Conservation (phyloP, 2,888 invertebrate genomes). For the Sphaerophoria rueppellii region DNA sequence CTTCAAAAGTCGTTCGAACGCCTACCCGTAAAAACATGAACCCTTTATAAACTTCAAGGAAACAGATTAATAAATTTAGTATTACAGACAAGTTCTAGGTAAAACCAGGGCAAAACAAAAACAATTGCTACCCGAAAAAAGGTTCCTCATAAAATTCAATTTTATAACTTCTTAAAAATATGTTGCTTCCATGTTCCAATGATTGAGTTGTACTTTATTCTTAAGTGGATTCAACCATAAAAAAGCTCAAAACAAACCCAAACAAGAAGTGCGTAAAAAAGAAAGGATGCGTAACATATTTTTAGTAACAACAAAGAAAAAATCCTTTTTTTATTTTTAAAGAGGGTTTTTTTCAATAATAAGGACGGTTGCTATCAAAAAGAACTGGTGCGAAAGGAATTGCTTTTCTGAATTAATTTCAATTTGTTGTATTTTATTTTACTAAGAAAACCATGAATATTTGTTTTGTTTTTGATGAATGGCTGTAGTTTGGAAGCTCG, state of each 20-base stretch:
- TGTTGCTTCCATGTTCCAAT: not conserved
- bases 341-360: not conserved
- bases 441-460: too few species aligned
- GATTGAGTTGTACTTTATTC: not conserved
- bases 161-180: conserved; percentile 10
- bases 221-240: not conserved
- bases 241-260: not conserved
- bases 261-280: not conserved
- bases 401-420: too few species aligned
- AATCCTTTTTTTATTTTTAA: not conserved
- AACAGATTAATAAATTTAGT: not conserved
- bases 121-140: not conserved
- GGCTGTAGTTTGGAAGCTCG: too few species aligned
- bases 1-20: not conserved
- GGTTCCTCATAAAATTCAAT: not conserved
- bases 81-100: not conserved
- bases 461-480: too few species aligned
- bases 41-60: not conserved
- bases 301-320: not conserved
- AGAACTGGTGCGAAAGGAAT: too few species aligned
- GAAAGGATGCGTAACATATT: not conserved
- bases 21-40: not conserved
- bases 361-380: too few species aligned
- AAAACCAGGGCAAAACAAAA: not conserved
- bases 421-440: too few species aligned